phyloP scores from a whole-genome alignment of 2,797 vertebrate species.

The Pempheris klunzingeri region DNA sequence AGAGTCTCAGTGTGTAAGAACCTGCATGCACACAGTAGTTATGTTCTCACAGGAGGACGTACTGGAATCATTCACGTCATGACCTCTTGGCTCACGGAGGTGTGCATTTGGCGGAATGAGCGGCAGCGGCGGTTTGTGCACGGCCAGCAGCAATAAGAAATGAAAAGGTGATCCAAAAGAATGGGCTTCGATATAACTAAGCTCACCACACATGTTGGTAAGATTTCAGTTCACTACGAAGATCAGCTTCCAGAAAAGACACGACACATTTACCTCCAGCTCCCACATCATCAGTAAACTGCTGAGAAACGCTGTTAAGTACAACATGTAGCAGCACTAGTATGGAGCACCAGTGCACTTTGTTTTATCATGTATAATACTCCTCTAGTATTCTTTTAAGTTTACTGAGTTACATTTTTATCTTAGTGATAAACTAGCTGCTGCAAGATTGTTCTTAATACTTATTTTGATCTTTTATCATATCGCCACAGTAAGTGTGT shows the following conservation, averaged over 20 bases:
- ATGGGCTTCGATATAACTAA: background rate
- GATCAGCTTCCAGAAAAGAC: too few relatives aligned
- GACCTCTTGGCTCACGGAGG: constrained; percentile 16
- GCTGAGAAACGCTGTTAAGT: too few relatives aligned
- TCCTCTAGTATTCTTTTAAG: background rate
- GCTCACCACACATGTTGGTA: too few relatives aligned
- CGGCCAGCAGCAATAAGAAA: rapidly evolving
- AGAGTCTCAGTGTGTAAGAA: constrained; percentile 1
- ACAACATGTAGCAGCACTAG: too few relatives aligned
- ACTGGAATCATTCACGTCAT: background rate
- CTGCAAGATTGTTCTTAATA: background rate
- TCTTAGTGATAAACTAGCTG: background rate
- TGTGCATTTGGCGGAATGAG: background rate
- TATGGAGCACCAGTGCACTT: background rate
- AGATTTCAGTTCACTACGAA: background rate
- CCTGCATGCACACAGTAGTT: background rate
- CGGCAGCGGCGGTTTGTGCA: background rate
- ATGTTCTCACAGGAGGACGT: background rate
- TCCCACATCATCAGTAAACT: too few relatives aligned
- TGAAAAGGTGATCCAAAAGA: background rate
- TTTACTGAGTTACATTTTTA: background rate
- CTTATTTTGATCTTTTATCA: background rate
- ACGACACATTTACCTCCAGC: too few relatives aligned
- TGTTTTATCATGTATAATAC: background rate
- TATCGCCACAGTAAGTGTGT: background rate